A percentile compares a stretch with the other conserved stretches of the same genome.
These are phyloP conservation scores for Ariolimax columbianus DNA, from an alignment of 2,888 invertebrate genomes.

Conservation along the genomic window DNA sequence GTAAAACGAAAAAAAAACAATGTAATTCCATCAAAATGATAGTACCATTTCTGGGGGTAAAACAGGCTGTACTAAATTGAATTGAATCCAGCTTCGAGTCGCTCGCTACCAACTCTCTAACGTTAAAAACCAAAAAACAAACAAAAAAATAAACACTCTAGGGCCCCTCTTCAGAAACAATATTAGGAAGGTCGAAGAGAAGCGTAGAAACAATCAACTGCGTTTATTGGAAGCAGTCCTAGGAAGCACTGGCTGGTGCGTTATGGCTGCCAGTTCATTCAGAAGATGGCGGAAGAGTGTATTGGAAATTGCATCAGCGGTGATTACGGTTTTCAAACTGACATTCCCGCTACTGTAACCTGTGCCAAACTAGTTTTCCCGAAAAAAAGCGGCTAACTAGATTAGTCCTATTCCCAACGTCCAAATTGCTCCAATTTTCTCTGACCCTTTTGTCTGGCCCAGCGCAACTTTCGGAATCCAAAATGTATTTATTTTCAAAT, in stretches of 20 bases:
- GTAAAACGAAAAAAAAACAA: background rate
- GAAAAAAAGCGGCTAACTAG: slow-evolving; percentile 42
- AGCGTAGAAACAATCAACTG: slow-evolving; percentile 3
- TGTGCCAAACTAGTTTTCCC: slow-evolving; percentile 29
- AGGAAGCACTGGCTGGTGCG: slow-evolving; percentile 26
- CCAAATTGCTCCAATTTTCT: slow-evolving; percentile 49
- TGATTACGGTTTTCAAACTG: slow-evolving; percentile 47
- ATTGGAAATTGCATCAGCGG: slow-evolving; percentile 48
- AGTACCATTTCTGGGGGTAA: slow-evolving; percentile 4
- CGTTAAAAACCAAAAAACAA: background rate
- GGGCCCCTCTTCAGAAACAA: slow-evolving; percentile 26
- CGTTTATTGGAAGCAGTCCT: slow-evolving; percentile 45
- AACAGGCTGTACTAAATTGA: slow-evolving; percentile 19
- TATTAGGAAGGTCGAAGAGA: slow-evolving; percentile 15
- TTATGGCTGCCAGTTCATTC: slow-evolving; percentile 41
- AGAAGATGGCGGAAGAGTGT: slow-evolving; percentile 43
- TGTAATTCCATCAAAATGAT: background rate
- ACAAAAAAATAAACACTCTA: background rate
- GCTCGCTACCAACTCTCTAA: background rate
- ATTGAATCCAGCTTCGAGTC: background rate
- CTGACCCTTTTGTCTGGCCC: slow-evolving; percentile 46
- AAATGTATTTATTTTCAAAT: slow-evolving; percentile 50
- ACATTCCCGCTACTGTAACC: slow-evolving; percentile 5
- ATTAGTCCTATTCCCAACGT: slow-evolving; percentile 45
- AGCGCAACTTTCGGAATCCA: slow-evolving; percentile 19